These are phyloP conservation scores for Lophius piscatorius DNA, from an alignment of 2,113 vertebrate species.

Conservation along the genomic window DNA sequence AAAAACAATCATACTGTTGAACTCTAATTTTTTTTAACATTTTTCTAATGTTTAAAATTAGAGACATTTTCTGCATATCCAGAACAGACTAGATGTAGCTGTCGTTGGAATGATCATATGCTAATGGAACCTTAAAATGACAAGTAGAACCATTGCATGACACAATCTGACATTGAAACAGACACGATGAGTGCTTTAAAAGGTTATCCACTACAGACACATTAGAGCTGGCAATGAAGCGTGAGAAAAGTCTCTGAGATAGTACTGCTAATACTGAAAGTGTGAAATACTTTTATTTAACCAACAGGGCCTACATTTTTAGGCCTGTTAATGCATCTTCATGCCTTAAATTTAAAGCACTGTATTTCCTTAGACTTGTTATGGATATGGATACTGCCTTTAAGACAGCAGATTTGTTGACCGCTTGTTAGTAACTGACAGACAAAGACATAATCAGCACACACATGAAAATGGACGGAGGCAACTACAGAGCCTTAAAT, in stretches of 20 bases:
- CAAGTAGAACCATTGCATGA: conserved; percentile 26
- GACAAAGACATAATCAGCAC: background rate
- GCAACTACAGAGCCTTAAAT: background rate
- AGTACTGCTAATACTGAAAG: background rate
- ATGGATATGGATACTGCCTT: background rate
- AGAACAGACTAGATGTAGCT: too few relatives aligned
- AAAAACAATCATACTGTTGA: too few relatives aligned
- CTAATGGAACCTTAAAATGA: conserved; percentile 11
- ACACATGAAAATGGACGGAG: conserved; percentile 6
- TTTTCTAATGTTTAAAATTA: too few relatives aligned
- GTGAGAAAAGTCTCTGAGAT: conserved; percentile 34
- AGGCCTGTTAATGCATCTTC: background rate
- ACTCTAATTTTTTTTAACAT: too few relatives aligned
- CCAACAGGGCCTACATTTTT: too few relatives aligned
- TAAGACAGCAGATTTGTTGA: conserved; percentile 14
- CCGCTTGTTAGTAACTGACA: conserved; percentile 27
- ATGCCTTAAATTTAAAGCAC: background rate
- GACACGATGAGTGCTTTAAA: background rate
- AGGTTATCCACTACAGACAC: background rate
- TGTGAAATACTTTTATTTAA: background rate
- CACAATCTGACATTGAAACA: background rate
- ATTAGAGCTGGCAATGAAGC: background rate
- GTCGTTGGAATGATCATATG: background rate
- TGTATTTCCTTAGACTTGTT: background rate
- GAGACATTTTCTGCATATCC: too few relatives aligned